Evolutionary conservation across 2,888 invertebrate genomes (phyloP).

Genomic region (Hololepta plana): DNA sequence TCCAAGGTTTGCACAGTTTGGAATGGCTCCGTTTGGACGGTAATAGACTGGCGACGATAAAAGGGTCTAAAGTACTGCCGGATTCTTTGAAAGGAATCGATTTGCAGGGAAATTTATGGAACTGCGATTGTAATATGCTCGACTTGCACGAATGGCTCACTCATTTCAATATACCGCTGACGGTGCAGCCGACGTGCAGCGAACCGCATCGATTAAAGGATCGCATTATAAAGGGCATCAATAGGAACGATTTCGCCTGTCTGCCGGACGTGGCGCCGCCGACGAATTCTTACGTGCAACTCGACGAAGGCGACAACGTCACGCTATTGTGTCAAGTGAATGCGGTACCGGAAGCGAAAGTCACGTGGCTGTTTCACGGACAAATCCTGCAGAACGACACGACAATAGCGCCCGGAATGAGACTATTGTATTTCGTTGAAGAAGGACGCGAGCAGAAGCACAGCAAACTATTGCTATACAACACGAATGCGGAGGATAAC

Average conservation of each 20-base stretch:
- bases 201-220: conserved; percentile 49
- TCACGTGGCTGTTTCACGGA: conserved; percentile 71
- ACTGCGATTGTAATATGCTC: conserved; percentile 68
- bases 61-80: conserved; percentile 54
- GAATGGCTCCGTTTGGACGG: conserved; percentile 74
- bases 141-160: conserved; percentile 63
- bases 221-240: conserved; percentile 46
- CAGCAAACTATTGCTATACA: conserved; percentile 62
- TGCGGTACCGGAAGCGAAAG: conserved; percentile 63
- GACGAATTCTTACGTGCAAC: conserved; percentile 55
- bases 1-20: conserved; percentile 59
- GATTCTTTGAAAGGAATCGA: conserved; percentile 61
- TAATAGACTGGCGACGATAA: conserved; percentile 57
- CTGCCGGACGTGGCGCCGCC: conserved; percentile 61
- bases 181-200: conserved; percentile 60
- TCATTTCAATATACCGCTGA: conserved; percentile 57
- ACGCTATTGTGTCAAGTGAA: conserved; percentile 64
- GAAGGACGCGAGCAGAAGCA: conserved; percentile 56
- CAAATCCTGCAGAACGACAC: conserved; percentile 63
- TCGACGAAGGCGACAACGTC: conserved; percentile 64
- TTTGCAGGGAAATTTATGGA: conserved; percentile 75
- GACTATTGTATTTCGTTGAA: conserved; percentile 51
- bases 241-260: conserved; percentile 59
- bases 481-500: conserved; percentile 61
- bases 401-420: conserved; percentile 42